phyloP scores from a whole-genome alignment of 2,888 invertebrate species.

The Atherix ibis region DNA sequence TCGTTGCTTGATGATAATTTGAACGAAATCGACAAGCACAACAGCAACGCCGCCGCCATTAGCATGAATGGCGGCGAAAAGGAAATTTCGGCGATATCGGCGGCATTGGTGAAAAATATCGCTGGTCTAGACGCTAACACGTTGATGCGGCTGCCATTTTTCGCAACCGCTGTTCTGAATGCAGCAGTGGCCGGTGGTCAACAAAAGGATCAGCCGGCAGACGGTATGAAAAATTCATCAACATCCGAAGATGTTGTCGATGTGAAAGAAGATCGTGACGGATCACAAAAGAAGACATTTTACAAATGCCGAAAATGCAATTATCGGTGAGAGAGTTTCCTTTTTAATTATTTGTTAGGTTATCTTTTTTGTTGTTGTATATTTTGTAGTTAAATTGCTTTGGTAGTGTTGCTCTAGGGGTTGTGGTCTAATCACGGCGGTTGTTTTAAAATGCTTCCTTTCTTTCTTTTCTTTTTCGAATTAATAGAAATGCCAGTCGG shows the following conservation, averaged over 20 bases:
- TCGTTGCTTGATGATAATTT: too few relatives aligned
- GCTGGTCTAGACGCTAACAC: constrained; percentile 3
- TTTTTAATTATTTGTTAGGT: constrained; percentile 1
- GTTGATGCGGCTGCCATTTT: constrained; percentile 8
- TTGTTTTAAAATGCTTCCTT: too few relatives aligned
- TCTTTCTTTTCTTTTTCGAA: background rate
- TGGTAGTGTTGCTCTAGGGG: background rate
- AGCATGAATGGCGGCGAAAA: background rate
- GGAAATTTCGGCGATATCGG: background rate
- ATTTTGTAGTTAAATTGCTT: constrained; percentile 1
- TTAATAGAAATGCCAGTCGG: constrained; percentile 42
- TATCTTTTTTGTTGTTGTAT: background rate
- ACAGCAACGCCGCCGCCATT: background rate
- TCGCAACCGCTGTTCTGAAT: constrained; percentile 4
- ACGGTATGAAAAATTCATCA: constrained; percentile 18
- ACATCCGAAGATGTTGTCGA: constrained; percentile 38
- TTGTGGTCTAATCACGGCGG: background rate
- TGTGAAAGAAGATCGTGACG: constrained; percentile 31
- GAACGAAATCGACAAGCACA: constrained; percentile 2
- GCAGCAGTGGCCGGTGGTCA: background rate
- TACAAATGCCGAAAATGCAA: constrained; percentile 87
- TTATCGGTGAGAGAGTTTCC: constrained; percentile 47
- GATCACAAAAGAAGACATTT: constrained; percentile 49
- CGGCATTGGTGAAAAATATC: constrained; percentile 5
- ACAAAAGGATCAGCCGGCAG: constrained; percentile 1